phyloP scores from a whole-genome alignment of 2,888 invertebrate species.

The Cremastinae sp. region DNA sequence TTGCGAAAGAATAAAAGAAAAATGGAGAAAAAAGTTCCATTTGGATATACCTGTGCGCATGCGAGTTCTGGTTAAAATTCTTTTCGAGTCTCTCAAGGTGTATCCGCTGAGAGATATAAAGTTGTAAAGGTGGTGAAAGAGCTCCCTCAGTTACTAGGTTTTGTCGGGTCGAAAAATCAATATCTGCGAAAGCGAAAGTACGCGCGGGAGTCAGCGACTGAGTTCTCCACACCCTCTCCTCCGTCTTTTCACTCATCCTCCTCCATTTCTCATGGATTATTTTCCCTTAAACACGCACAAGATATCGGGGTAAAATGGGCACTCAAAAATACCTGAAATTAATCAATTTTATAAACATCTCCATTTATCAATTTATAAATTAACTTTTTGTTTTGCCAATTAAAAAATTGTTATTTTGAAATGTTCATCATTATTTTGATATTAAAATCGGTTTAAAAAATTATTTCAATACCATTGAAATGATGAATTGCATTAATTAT shows the following conservation, averaged over 20 bases:
- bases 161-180: conserved; percentile 77
- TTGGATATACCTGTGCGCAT: conserved; percentile 21
- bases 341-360: too few relatives aligned
- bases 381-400: too few relatives aligned
- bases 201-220: conserved; percentile 50
- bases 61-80: conserved; percentile 39
- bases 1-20: conserved; percentile 16
- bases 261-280: conserved; percentile 62
- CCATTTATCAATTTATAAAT: too few relatives aligned
- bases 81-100: conserved; percentile 48
- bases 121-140: conserved; percentile 38
- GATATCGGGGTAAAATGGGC: conserved; percentile 21
- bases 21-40: conserved; percentile 35
- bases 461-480: too few relatives aligned
- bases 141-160: conserved; percentile 68
- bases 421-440: too few relatives aligned
- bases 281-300: conserved; percentile 49
- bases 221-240: conserved; percentile 50
- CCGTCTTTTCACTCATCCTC: conserved; percentile 51
- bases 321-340: conserved; percentile 34
- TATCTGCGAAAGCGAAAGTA: conserved; percentile 69
- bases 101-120: conserved; percentile 51
- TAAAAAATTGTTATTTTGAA: too few relatives aligned
- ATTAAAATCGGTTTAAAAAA: too few relatives aligned
- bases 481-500: too few relatives aligned